phyloP scores from a whole-genome alignment of 2,797 vertebrate species.

The Sardinella longiceps region DNA sequence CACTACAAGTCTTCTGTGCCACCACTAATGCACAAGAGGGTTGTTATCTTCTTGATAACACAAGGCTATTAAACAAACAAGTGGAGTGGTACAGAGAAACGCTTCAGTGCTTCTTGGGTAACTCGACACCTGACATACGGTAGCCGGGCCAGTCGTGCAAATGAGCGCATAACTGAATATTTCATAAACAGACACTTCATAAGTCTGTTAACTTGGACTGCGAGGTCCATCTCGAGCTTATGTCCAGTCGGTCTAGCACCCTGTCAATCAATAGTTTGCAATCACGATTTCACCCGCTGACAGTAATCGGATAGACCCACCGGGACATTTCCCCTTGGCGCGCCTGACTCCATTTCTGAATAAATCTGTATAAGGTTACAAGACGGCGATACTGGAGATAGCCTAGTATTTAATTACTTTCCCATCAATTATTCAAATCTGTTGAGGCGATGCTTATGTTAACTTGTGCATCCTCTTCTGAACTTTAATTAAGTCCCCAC shows the following conservation, averaged over 20 bases:
- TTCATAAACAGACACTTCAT: conserved; percentile 23
- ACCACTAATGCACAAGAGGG: neutral
- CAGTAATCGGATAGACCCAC: conserved; percentile 65
- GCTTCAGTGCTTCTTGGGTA: conserved; percentile 17
- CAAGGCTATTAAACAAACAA: conserved; percentile 27
- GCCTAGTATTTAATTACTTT: conserved; percentile 73
- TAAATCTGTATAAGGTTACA: conserved; percentile 73
- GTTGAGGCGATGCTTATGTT: conserved; percentile 69
- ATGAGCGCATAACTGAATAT: conserved; percentile 41
- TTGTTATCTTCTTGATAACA: conserved; percentile 14
- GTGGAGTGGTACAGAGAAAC: conserved; percentile 8
- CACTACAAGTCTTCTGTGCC: neutral
- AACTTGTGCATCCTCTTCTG: conserved; percentile 69
- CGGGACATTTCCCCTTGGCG: conserved; percentile 48
- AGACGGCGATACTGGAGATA: conserved; percentile 60
- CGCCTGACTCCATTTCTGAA: conserved; percentile 67
- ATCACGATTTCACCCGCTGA: conserved; percentile 68
- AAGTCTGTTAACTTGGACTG: conserved; percentile 6
- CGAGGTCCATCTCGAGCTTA: neutral
- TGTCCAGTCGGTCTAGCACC: conserved; percentile 7
- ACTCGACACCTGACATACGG: conserved; percentile 15
- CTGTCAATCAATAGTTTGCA: conserved; percentile 69
- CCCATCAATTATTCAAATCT: conserved; percentile 74
- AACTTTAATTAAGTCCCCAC: conserved; percentile 76
- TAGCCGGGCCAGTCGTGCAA: neutral